These are phyloP conservation scores for Euzophera pinguis DNA, from an alignment of 2,888 invertebrate species.

Conservation along the genomic window DNA sequence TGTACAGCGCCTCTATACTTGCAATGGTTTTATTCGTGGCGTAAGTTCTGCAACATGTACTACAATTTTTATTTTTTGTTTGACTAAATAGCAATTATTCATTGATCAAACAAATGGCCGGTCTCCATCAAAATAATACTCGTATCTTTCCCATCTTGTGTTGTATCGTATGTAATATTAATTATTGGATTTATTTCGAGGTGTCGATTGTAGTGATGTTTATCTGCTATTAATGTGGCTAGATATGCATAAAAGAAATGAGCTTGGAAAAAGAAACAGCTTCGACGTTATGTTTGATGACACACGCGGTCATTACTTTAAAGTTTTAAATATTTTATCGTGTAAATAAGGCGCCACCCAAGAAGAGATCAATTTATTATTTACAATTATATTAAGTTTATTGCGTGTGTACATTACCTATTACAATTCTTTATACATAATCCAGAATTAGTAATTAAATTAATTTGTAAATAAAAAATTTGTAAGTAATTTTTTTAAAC, in stretches of 20 bases:
- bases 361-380: background rate
- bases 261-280: background rate
- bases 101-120: conserved; percentile 62
- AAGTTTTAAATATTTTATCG: background rate
- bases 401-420: background rate
- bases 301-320: background rate
- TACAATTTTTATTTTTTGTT: conserved; percentile 41
- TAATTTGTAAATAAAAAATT: no score
- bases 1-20: conserved; percentile 27
- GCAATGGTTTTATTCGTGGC: conserved; percentile 38
- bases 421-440: no score
- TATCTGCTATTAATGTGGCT: conserved; percentile 15
- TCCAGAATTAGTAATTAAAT: no score
- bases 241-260: conserved; percentile 17
- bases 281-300: background rate
- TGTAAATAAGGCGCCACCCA: background rate
- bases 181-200: conserved; percentile 41
- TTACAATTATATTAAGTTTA: no score
- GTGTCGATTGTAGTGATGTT: conserved; percentile 31
- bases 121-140: conserved; percentile 61
- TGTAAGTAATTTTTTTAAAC: no score
- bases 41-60: conserved; percentile 43
- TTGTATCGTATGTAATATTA: conserved; percentile 42
- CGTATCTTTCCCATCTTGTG: conserved; percentile 45
- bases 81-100: conserved; percentile 49